Evolutionary conservation across 2,113 vertebrate species (phyloP).

Genomic region (Dolichallabes microphthalmus): DNA sequence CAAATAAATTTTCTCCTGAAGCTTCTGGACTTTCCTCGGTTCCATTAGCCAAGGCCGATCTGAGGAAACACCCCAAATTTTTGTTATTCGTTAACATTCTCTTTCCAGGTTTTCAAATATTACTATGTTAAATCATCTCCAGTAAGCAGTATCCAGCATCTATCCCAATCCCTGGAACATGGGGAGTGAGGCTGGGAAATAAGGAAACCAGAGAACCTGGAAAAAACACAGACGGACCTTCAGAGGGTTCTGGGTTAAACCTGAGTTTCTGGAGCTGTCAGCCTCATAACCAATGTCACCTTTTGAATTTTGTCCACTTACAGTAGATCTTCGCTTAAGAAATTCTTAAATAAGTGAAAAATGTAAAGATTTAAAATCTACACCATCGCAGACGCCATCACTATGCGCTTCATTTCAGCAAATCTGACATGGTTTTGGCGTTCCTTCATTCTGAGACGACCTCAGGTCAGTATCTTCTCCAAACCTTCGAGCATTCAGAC

Average conservation of each 20-base stretch:
- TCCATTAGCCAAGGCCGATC: constrained; percentile 99
- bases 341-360: background rate
- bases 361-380: background rate
- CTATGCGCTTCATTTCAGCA: background rate
- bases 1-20: constrained; percentile 99
- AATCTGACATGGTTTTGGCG: background rate
- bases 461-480: background rate
- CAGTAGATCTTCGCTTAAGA: background rate
- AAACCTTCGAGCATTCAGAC: constrained; percentile 35
- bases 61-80: constrained; percentile 54
- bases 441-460: background rate
- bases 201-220: background rate
- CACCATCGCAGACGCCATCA: background rate
- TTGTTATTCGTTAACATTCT: background rate
- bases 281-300: background rate
- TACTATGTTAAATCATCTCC: background rate
- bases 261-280: background rate
- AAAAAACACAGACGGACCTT: background rate
- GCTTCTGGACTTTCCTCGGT: constrained; percentile 96
- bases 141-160: background rate
- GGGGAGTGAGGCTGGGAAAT: too few relatives aligned
- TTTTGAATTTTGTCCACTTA: background rate
- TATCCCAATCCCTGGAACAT: background rate
- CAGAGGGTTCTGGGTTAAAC: background rate
- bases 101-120: background rate